phyloP scores from a whole-genome alignment of 53 echinoderm and acorn worm species.

The Temnopleurus reevesii region DNA sequence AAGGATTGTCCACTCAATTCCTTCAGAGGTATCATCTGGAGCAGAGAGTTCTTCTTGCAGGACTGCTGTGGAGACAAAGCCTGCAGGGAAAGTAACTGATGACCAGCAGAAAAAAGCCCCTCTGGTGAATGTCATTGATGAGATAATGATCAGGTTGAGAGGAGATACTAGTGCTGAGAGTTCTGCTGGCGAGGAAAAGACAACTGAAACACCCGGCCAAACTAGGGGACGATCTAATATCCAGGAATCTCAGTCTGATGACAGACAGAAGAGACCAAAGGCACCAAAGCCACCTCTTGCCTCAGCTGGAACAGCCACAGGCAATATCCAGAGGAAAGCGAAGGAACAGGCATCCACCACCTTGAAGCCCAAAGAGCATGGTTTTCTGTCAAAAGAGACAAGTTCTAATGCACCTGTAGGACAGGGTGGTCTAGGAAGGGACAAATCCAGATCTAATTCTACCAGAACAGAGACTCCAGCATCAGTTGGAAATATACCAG shows the following conservation, averaged over 20 bases:
- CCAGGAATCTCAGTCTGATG: neutral
- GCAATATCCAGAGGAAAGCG: neutral
- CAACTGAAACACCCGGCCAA: neutral
- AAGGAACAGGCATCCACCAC: neutral
- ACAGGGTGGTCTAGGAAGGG: too few relatives aligned
- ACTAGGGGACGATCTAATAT: neutral
- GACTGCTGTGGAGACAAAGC: neutral
- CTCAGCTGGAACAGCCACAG: neutral
- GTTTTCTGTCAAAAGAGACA: neutral
- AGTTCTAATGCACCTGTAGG: neutral
- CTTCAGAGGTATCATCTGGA: neutral
- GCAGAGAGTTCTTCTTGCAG: neutral
- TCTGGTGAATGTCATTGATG: slow-evolving; percentile 28
- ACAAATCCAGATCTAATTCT: too few relatives aligned
- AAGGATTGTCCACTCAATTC: too few relatives aligned
- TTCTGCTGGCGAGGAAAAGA: neutral
- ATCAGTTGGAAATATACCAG: too few relatives aligned
- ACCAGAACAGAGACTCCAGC: too few relatives aligned
- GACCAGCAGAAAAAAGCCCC: slow-evolving; percentile 4
- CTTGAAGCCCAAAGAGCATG: neutral
- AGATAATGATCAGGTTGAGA: slow-evolving; percentile 15
- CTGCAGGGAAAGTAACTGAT: neutral
- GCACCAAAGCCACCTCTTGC: neutral
- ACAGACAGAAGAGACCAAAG: neutral
- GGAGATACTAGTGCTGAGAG: neutral